These are phyloP conservation scores for Corythornis vintsioides DNA, from an alignment of 2,113 vertebrate genomes.

Conservation along the genomic window DNA sequence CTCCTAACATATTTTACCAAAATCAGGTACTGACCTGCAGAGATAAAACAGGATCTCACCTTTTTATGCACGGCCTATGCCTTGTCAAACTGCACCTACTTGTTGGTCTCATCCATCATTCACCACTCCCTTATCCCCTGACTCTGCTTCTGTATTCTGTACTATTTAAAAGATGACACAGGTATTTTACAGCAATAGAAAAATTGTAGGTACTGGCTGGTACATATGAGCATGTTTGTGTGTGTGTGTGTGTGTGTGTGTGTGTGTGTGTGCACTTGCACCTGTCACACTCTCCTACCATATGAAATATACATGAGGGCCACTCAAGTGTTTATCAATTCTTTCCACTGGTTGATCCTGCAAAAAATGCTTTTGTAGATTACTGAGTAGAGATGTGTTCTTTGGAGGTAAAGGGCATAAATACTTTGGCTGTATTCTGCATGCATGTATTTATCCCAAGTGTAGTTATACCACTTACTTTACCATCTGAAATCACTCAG, in stretches of 20 bases:
- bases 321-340: not conserved
- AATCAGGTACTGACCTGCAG: not conserved
- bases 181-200: not conserved
- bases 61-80: not conserved
- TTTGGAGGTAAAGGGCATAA: slow-evolving; percentile 30
- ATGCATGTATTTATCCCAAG: not conserved
- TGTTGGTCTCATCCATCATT: too few relatives aligned
- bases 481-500: slow-evolving; percentile 17
- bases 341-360: slow-evolving; percentile 48
- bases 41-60: not conserved
- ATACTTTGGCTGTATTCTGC: not conserved
- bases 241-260: rapidly evolving
- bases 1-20: not conserved
- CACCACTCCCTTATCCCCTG: not conserved
- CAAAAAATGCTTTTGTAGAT: slow-evolving; percentile 17
- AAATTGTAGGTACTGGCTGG: not conserved
- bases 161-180: not conserved
- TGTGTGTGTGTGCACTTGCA: rapidly evolving
- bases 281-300: not conserved
- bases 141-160: not conserved
- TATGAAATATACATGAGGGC: slow-evolving; percentile 38
- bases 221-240: not conserved
- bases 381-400: not conserved
- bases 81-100: not conserved
- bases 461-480: slow-evolving; percentile 36